Conservation (phyloP, 2,888 invertebrate species). For the Cataglyphis altisquamis region DNA sequence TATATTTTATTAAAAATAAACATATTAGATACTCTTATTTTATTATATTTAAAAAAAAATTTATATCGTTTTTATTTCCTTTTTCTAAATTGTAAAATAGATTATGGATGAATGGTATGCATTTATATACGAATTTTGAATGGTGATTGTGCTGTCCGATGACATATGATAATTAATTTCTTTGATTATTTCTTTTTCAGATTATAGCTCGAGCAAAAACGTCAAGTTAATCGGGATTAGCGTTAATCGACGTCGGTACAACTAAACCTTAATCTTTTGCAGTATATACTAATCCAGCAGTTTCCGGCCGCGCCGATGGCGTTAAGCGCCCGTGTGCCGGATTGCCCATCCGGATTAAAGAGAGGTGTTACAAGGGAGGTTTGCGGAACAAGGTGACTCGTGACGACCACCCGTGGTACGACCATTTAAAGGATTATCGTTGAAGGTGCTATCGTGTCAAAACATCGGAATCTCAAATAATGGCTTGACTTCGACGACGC, state of each 20-base stretch:
- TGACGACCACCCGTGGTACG: slow-evolving; percentile 78
- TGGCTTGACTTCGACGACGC: slow-evolving; percentile 79
- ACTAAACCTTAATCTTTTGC: background rate
- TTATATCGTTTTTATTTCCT: background rate
- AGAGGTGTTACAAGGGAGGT: slow-evolving; percentile 45
- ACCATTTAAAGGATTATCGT: slow-evolving; percentile 85
- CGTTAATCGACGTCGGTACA: background rate
- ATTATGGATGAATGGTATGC: background rate
- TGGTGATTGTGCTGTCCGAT: background rate
- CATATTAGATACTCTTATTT: background rate
- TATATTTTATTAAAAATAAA: background rate
- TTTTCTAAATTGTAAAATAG: background rate
- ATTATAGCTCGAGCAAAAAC: background rate
- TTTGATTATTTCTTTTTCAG: background rate
- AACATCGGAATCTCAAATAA: slow-evolving; percentile 78
- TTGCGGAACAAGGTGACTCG: slow-evolving; percentile 67
- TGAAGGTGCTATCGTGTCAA: slow-evolving; percentile 83
- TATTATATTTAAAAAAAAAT: background rate
- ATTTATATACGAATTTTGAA: background rate
- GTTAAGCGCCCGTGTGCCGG: slow-evolving; percentile 71
- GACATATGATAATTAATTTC: slow-evolving; percentile 2
- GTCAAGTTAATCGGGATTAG: background rate
- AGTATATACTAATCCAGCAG: slow-evolving; percentile 26
- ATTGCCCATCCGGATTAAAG: slow-evolving; percentile 75
- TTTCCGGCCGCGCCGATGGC: slow-evolving; percentile 47